These are phyloP conservation scores for Boulengeromyrus knoepffleri DNA, from an alignment of 2,113 vertebrate species.

Conservation along the genomic window DNA sequence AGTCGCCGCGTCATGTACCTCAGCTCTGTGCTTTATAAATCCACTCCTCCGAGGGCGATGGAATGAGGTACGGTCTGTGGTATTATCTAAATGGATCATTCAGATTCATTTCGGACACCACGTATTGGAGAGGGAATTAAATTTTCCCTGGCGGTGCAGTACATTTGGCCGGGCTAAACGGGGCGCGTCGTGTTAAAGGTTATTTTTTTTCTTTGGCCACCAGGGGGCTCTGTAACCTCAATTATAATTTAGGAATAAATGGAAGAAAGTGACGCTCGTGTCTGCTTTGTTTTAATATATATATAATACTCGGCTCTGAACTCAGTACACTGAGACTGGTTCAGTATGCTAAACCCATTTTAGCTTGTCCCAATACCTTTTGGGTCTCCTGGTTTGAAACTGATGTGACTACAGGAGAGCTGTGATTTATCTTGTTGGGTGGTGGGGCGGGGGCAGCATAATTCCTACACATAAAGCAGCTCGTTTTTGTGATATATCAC, in stretches of 20 bases:
- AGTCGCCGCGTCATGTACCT: not conserved
- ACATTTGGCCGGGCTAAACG: not conserved
- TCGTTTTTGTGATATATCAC: not conserved
- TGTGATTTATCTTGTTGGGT: not conserved
- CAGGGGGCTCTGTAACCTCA: conserved; percentile 5
- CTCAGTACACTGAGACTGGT: not conserved
- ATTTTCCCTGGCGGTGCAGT: not conserved
- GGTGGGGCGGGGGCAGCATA: not conserved
- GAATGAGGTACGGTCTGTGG: not conserved
- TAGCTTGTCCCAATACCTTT: not conserved
- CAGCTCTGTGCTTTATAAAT: not conserved
- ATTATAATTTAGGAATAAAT: not conserved
- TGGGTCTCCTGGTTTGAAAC: not conserved
- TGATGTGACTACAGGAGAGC: not conserved
- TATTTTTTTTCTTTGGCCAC: not conserved
- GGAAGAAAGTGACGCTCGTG: not conserved
- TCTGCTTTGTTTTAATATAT: not conserved
- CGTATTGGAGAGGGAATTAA: not conserved
- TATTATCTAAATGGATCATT: conserved; percentile 5
- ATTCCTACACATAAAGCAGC: not conserved
- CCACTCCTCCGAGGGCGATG: not conserved
- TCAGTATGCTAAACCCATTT: not conserved
- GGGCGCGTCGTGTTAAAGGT: not conserved
- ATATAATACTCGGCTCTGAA: not conserved
- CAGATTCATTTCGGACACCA: not conserved